Evolutionary conservation across 2,797 vertebrate genomes (phyloP), one percentile per base, ranked within the genome.

Genomic region (Rhinophrynus dorsalis): DNA sequence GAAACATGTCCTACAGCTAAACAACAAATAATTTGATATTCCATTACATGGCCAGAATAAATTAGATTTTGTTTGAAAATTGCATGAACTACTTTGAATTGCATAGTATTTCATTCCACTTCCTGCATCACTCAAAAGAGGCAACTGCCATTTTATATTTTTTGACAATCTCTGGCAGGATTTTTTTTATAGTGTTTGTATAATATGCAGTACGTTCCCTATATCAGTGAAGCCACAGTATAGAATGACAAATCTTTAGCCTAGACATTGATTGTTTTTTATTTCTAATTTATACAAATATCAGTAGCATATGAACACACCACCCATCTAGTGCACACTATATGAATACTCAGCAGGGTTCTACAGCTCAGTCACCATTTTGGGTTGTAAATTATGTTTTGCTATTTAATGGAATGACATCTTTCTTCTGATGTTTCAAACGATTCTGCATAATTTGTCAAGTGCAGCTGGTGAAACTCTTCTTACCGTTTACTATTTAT

Each of bases 1-100:
- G 69, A 73, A 66, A 66, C 54, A 73, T 59, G 45, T 59, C 69
- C 69, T 66, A 45, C 61, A 66, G 61, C 69, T 65, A 73, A 73
- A 58, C 52, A 64, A 62, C 62, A 73, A 73, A 66, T 73, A 66
- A 59, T 73, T 51, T 54, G 44, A 32, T 59, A 73, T 73, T 66
- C 54, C 69, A 73, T 66, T 66, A 59, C 61, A 73, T 52, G 33
- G 26, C 55, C 58, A 15, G 69, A 73, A 65, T 66, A 73, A 58
- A 66, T 66, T 66, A 66, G 32, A 52, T 24, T 59, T 33, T 45
- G 45, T 35, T 59, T 47, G 44, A 42, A 65, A 50, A 65, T 58
- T 59, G 61, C 61, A 64, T 38, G 38, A 23, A 42, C 26, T 44
- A 32, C 47, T 59, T 66, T 52, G 61, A 60, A 60, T 73, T 66